Conservation (phyloP, 2,888 invertebrate genomes). For the Nebria salina region DNA sequence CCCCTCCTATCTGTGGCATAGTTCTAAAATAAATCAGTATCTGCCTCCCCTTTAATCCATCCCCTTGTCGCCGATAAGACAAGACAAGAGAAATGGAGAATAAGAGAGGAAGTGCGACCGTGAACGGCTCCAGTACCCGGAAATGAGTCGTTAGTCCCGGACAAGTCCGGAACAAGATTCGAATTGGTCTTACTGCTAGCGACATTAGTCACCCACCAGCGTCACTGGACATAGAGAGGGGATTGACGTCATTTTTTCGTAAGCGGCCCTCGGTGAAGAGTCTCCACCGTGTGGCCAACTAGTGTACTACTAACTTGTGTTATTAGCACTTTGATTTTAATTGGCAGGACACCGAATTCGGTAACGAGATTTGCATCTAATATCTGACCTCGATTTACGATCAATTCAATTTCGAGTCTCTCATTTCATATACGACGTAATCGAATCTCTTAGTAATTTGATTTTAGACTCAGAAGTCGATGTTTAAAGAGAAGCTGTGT, state of each 20-base stretch:
- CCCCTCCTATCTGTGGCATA: too few species aligned
- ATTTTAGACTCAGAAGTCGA: not conserved
- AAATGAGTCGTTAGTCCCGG: slow-evolving; percentile 58
- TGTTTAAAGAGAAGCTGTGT: too few species aligned
- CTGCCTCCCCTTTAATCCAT: not conserved
- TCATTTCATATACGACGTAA: not conserved
- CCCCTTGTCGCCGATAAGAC: not conserved
- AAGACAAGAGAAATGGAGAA: slow-evolving; percentile 1
- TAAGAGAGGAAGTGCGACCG: slow-evolving; percentile 32
- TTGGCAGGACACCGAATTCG: not conserved
- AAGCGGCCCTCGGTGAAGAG: too few species aligned
- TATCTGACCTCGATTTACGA: not conserved
- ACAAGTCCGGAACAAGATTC: slow-evolving; percentile 55
- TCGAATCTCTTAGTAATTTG: not conserved
- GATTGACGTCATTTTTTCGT: too few species aligned
- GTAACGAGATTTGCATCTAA: slow-evolving; percentile 1
- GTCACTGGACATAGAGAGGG: not conserved
- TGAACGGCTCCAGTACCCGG: slow-evolving; percentile 53
- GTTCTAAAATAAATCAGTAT: not conserved
- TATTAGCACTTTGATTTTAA: not conserved
- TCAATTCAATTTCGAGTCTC: not conserved
- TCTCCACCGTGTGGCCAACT: too few species aligned
- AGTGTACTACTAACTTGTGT: not conserved
- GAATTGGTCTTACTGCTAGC: slow-evolving; percentile 51
- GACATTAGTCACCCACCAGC: not conserved